Evolutionary conservation across 1,140 invertebrate genomes (phyloP).

Genomic region (Stegodyphus dumicola): DNA sequence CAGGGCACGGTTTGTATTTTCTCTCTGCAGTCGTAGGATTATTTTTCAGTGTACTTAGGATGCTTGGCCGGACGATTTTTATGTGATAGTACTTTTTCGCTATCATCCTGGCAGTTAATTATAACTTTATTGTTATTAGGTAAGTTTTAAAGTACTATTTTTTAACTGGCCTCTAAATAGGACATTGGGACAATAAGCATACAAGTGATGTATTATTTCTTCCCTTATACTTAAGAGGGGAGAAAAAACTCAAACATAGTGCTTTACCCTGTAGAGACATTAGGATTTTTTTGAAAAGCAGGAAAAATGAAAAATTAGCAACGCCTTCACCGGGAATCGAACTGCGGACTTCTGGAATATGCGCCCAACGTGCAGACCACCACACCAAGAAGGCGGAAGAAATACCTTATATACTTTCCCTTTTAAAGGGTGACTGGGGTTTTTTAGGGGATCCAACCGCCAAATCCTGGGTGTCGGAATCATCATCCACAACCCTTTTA

Average conservation of each 20-base stretch:
- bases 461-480: too few relatives aligned
- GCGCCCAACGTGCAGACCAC: too few relatives aligned
- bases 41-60: conserved; percentile 18
- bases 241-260: background rate
- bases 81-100: background rate
- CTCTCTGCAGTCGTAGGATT: conserved; percentile 4
- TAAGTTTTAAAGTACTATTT: background rate
- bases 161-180: background rate
- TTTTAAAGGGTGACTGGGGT: too few relatives aligned
- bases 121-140: background rate
- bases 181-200: background rate
- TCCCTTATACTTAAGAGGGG: background rate
- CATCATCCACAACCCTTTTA: too few relatives aligned
- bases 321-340: too few relatives aligned
- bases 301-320: too few relatives aligned
- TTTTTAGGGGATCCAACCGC: too few relatives aligned
- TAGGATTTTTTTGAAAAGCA: too few relatives aligned
- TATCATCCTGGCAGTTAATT: conserved; percentile 17
- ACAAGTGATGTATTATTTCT: background rate
- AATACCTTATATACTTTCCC: too few relatives aligned
- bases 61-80: background rate
- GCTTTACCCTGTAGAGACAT: too few relatives aligned
- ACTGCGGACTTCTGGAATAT: too few relatives aligned
- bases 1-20: background rate
- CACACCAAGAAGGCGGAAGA: too few relatives aligned